Evolutionary conservation across 1,140 invertebrate species (phyloP).

Genomic region (Episyrphus balteatus): DNA sequence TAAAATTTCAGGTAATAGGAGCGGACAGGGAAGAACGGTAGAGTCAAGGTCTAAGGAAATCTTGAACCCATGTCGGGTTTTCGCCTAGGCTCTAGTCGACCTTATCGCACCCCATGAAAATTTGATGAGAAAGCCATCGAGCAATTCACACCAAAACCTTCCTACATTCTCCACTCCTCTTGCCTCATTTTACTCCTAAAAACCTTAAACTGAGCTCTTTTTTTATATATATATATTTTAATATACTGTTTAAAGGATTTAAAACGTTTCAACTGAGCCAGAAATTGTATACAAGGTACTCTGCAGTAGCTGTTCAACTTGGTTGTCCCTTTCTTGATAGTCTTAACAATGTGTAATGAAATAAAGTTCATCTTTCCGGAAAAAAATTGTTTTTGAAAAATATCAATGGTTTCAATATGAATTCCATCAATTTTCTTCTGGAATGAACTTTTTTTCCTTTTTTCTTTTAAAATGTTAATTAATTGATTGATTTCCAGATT

Average conservation of each 20-base stretch:
- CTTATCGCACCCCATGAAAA: too few species aligned
- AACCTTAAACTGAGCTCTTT: neutral
- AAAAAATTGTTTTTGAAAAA: neutral
- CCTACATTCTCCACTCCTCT: too few species aligned
- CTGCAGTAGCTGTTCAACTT: constrained; percentile 58
- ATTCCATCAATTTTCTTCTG: neutral
- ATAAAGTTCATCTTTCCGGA: neutral
- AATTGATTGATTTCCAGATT: constrained; percentile 35
- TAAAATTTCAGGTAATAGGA: too few species aligned
- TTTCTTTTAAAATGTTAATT: too few species aligned
- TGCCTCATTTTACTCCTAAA: too few species aligned
- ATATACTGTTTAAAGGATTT: constrained; percentile 37
- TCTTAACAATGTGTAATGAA: constrained; percentile 53
- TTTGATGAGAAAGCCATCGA: too few species aligned
- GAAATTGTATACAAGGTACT: constrained; percentile 59
- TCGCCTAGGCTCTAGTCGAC: too few species aligned
- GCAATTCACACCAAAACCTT: too few species aligned
- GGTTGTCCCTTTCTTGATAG: constrained; percentile 58
- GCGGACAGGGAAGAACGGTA: too few species aligned
- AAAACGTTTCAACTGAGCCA: constrained; percentile 60
- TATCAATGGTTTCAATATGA: neutral
- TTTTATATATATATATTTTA: neutral
- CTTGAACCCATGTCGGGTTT: too few species aligned
- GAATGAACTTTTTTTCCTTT: too few species aligned
- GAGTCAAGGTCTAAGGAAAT: too few species aligned